Evolutionary conservation across 2,797 vertebrate species (phyloP).

Genomic region (Catharus ustulatus): DNA sequence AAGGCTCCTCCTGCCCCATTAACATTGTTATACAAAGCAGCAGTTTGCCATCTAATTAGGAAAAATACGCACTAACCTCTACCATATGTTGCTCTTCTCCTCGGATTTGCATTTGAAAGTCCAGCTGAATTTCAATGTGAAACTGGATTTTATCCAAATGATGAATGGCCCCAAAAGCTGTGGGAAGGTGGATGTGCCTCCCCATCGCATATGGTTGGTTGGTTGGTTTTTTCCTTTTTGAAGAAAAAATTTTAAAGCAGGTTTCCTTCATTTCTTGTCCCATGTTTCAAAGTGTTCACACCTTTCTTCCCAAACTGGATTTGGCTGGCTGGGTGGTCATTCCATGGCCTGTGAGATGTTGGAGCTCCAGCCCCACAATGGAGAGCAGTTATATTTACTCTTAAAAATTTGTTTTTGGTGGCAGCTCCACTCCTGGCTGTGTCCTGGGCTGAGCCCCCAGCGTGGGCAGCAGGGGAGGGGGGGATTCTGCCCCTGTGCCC

Average conservation of each 20-base stretch:
- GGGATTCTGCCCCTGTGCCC: neutral
- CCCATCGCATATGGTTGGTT: neutral
- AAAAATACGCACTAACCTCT: constrained; percentile 70
- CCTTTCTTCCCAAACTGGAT: neutral
- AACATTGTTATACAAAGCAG: constrained; percentile 73
- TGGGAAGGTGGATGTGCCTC: constrained; percentile 46
- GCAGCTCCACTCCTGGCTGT: neutral
- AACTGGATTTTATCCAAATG: constrained; percentile 70
- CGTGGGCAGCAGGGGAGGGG: neutral
- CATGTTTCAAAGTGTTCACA: rapidly evolving
- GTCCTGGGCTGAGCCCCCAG: neutral
- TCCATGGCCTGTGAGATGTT: neutral
- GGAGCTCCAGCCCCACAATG: rapidly evolving
- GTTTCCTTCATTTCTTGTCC: neutral
- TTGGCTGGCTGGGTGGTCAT: neutral
- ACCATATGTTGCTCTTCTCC: constrained; percentile 72
- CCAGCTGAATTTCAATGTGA: constrained; percentile 68
- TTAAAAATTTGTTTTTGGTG: rapidly evolving
- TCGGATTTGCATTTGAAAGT: constrained; percentile 74
- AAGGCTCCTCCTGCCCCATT: constrained; percentile 59
- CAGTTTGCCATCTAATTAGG: constrained; percentile 70
- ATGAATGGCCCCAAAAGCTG: constrained; percentile 53
- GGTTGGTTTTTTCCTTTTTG: neutral
- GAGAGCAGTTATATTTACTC: neutral
- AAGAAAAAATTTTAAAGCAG: neutral